Conservation (phyloP, 2,113 vertebrate genomes). For the Anser cygnoides region DNA sequence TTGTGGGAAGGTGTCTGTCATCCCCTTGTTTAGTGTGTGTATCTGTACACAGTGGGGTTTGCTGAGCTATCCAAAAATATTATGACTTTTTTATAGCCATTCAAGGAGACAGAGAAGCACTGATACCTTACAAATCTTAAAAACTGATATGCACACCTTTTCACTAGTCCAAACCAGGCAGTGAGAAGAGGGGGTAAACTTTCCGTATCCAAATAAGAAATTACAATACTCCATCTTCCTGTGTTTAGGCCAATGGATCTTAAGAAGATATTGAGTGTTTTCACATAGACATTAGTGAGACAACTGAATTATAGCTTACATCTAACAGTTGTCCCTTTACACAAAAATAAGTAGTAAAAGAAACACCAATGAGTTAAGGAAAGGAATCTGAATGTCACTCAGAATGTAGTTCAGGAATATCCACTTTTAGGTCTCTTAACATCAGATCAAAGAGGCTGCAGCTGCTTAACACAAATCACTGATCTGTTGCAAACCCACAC, state of each 20-base stretch:
- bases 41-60: accelerated
- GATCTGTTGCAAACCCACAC: not conserved
- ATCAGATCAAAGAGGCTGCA: not conserved
- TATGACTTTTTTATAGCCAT: not conserved
- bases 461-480: not conserved
- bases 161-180: not conserved
- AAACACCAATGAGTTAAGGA: not conserved
- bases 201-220: not conserved
- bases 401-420: not conserved
- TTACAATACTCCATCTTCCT: not conserved
- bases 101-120: not conserved
- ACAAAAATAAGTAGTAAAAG: not conserved
- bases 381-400: not conserved
- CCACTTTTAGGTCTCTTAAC: not conserved
- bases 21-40: not conserved
- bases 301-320: not conserved
- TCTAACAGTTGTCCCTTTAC: not conserved
- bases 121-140: not conserved
- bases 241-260: not conserved
- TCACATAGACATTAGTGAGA: not conserved
- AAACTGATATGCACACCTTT: accelerated
- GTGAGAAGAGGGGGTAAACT: not conserved
- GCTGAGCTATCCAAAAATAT: not conserved
- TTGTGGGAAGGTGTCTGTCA: not conserved
- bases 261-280: not conserved